phyloP scores from a whole-genome alignment of 2,888 invertebrate species.

The Carpatolechia fugitivella region DNA sequence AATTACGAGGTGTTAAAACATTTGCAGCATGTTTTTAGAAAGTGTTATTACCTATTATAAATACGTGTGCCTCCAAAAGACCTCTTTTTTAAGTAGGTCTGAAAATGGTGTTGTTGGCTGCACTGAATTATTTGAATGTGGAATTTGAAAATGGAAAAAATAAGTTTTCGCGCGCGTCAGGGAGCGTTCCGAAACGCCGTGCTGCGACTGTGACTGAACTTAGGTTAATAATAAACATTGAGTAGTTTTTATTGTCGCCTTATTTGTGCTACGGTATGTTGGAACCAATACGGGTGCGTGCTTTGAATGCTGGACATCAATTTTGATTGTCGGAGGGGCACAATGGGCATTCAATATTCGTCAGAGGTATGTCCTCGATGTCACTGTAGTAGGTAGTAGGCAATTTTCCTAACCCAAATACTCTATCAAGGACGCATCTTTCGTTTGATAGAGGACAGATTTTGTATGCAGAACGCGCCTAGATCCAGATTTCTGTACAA shows the following conservation, averaged over 20 bases:
- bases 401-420: constrained; percentile 71
- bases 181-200: constrained; percentile 47
- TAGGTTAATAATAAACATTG: constrained; percentile 58
- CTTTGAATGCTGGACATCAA: constrained; percentile 57
- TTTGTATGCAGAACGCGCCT: constrained; percentile 29
- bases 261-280: constrained; percentile 74
- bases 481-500: constrained; percentile 11
- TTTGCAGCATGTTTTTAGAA: constrained; percentile 40
- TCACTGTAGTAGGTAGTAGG: constrained; percentile 49
- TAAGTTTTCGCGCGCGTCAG: constrained; percentile 26
- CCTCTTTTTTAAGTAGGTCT: no score
- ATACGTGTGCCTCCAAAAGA: no score
- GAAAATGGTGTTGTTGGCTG: neutral
- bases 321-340: constrained; percentile 57
- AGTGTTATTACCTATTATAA: constrained; percentile 38
- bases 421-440: constrained; percentile 58
- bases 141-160: constrained; percentile 22
- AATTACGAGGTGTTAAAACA: constrained; percentile 33
- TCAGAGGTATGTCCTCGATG: constrained; percentile 45
- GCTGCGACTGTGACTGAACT: constrained; percentile 56
- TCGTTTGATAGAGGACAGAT: constrained; percentile 45
- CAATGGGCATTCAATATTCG: constrained; percentile 68
- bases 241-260: constrained; percentile 58
- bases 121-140: neutral
- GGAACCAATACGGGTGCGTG: constrained; percentile 73